Evolutionary conservation across 2,797 vertebrate genomes (phyloP).

Genomic region (Simalia tracyae): DNA sequence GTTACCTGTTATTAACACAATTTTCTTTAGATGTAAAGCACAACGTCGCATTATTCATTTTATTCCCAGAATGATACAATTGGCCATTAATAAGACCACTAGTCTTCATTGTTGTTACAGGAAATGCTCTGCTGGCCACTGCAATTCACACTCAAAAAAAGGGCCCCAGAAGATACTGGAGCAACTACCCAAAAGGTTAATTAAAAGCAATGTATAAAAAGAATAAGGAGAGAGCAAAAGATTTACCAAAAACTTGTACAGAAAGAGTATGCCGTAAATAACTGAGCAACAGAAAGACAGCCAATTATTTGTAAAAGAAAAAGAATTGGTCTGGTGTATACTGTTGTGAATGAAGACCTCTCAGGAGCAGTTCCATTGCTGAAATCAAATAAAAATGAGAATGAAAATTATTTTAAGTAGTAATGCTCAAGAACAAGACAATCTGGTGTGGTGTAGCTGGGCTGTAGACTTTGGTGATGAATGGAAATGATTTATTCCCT

Average conservation of each 20-base stretch:
- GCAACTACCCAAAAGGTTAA: conserved; percentile 34
- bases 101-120: conserved; percentile 16
- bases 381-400: conserved; percentile 15
- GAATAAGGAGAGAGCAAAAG: background rate
- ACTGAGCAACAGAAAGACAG: conserved; percentile 24
- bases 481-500: background rate
- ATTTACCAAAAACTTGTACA: conserved; percentile 15
- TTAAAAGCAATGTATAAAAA: conserved; percentile 29
- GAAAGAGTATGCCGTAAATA: conserved; percentile 30
- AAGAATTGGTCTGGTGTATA: conserved; percentile 22
- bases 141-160: background rate
- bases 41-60: background rate
- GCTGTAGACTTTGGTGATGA: background rate
- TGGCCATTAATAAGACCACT: background rate
- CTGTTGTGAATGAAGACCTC: background rate
- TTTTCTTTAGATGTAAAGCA: background rate
- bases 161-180: conserved; percentile 32
- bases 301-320: conserved; percentile 44
- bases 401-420: background rate
- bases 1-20: background rate
- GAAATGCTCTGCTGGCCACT: background rate
- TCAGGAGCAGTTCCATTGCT: background rate
- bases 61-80: background rate
- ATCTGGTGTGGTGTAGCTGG: background rate
- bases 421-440: conserved; percentile 10